Conservation (phyloP, 2,888 invertebrate genomes). For the Branchinecta sandiegonensis region DNA sequence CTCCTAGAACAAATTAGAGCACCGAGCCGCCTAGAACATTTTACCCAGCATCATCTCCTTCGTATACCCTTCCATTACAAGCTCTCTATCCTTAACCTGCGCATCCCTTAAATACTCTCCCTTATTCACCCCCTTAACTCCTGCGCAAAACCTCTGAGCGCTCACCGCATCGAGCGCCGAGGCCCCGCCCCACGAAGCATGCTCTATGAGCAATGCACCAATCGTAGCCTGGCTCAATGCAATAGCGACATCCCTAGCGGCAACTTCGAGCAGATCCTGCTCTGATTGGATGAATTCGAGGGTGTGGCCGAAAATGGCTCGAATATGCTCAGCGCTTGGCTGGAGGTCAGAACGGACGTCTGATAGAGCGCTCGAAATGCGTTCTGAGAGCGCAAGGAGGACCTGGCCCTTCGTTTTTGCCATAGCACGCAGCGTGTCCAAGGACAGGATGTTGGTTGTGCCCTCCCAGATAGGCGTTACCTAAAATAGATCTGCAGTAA, state of each 20-base stretch:
- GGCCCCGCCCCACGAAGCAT: conserved; percentile 26
- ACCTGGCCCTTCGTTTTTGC: conserved; percentile 36
- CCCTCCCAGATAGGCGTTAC: conserved; percentile 45
- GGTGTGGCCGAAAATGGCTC: conserved; percentile 27
- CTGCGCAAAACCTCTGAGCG: conserved; percentile 25
- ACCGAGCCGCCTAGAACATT: not conserved
- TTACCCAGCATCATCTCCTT: conserved; percentile 8
- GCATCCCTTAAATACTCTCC: not conserved
- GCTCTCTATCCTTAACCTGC: not conserved
- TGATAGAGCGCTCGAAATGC: conserved; percentile 23
- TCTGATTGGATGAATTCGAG: conserved; percentile 28
- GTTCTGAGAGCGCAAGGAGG: conserved; percentile 31
- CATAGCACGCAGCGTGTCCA: conserved; percentile 41
- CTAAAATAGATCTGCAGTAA: not conserved
- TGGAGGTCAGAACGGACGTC: conserved; percentile 22
- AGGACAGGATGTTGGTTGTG: conserved; percentile 42
- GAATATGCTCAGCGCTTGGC: conserved; percentile 28
- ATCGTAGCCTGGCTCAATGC: conserved; percentile 34
- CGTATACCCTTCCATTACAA: conserved; percentile 2
- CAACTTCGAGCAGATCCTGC: conserved; percentile 32
- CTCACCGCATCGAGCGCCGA: conserved; percentile 23
- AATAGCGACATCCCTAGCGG: conserved; percentile 39
- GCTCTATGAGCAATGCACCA: conserved; percentile 30
- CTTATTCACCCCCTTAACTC: not conserved
- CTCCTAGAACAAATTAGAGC: not conserved